Percentiles rank a stretch among this genome's conserved stretches.
These are phyloP conservation scores for Protaetia brevitarsis DNA, from an alignment of 1,140 invertebrate species.

Conservation along the genomic window DNA sequence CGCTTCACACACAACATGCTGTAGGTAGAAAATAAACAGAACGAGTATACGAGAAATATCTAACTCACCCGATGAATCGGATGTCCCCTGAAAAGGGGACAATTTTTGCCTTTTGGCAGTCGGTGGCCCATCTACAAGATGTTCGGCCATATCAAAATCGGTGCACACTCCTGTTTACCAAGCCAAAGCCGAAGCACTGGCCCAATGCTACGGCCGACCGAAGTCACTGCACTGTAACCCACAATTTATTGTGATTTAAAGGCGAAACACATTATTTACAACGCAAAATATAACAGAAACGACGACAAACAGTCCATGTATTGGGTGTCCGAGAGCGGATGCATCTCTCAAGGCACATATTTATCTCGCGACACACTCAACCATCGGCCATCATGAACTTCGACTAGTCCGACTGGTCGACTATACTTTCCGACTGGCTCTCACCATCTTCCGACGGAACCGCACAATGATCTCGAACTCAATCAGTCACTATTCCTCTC, in stretches of 20 bases:
- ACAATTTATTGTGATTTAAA: constrained; percentile 48
- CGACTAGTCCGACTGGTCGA: constrained; percentile 51
- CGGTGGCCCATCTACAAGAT: constrained; percentile 91
- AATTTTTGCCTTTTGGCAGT: constrained; percentile 86
- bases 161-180: constrained; percentile 58
- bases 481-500: constrained; percentile 41
- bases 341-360: constrained; percentile 66
- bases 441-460: constrained; percentile 66
- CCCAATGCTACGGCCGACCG: constrained; percentile 45
- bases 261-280: constrained; percentile 48
- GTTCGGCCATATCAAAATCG: constrained; percentile 77
- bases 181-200: constrained; percentile 53
- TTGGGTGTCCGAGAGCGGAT: constrained; percentile 61
- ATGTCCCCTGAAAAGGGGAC: constrained; percentile 77
- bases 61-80: constrained; percentile 74
- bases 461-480: constrained; percentile 61
- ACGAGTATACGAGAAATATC: not conserved
- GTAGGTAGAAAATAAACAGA: constrained; percentile 22
- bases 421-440: constrained; percentile 57
- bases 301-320: constrained; percentile 57
- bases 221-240: constrained; percentile 39
- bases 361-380: constrained; percentile 59
- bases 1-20: constrained; percentile 40
- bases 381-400: constrained; percentile 67
- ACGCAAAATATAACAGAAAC: constrained; percentile 40